Conservation (phyloP, 2,888 invertebrate genomes). For the Napeogenes inachia region DNA sequence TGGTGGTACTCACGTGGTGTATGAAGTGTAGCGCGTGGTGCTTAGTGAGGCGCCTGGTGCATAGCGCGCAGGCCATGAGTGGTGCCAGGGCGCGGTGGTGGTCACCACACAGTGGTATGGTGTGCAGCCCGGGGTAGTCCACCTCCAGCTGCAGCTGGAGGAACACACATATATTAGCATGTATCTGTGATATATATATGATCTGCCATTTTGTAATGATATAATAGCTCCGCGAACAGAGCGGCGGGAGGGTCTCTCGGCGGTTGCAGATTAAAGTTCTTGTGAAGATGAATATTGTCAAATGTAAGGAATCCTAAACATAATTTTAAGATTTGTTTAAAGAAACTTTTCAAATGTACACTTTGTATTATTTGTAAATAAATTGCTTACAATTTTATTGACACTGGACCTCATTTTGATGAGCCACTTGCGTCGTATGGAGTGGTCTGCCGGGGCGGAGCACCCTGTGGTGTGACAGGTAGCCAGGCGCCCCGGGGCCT, state of each 20-base stretch:
- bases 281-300: no score
- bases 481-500: constrained; percentile 54
- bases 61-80: constrained; percentile 86
- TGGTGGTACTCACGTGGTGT: constrained; percentile 70
- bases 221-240: no score
- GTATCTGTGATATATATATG: not conserved
- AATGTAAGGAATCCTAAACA: no score
- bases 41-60: constrained; percentile 84
- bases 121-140: constrained; percentile 82
- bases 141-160: constrained; percentile 75
- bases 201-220: not conserved
- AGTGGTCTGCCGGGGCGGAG: constrained; percentile 76
- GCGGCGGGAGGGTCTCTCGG: no score
- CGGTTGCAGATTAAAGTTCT: no score
- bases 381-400: constrained; percentile 74
- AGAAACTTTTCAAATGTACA: no score
- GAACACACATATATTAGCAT: not conserved
- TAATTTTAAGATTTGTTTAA: no score
- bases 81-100: constrained; percentile 85
- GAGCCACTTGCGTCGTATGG: constrained; percentile 84
- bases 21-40: constrained; percentile 87
- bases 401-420: constrained; percentile 83
- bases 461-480: constrained; percentile 83
- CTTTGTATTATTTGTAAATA: not conserved
- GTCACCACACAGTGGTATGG: constrained; percentile 82